Conservation (phyloP, 1,140 invertebrate species). For the Ceratitis capitata region DNA sequence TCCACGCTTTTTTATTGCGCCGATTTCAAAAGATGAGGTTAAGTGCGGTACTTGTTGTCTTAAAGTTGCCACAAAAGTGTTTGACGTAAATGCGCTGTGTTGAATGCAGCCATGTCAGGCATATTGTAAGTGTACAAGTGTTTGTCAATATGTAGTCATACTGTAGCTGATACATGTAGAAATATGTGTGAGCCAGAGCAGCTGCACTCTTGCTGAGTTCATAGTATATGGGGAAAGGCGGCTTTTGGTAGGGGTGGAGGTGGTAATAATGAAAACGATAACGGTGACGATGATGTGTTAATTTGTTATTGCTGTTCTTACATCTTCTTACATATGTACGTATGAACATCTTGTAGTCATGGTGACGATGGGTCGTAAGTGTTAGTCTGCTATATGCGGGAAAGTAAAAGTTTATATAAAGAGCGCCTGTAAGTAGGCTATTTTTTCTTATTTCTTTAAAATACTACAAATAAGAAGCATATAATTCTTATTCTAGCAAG, state of each 20-base stretch:
- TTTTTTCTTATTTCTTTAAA: no score
- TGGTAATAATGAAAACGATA: not conserved
- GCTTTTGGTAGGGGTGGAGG: not conserved
- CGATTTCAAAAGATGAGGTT: slow-evolving; percentile 36
- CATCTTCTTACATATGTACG: not conserved
- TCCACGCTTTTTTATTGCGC: not conserved
- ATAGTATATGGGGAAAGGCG: not conserved
- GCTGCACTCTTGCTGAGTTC: not conserved
- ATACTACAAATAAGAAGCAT: no score
- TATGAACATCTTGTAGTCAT: not conserved
- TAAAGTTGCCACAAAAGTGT: slow-evolving; percentile 37
- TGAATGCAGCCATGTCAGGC: not conserved
- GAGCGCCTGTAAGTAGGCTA: slow-evolving; percentile 14
- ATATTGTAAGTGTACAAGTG: not conserved
- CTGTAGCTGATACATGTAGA: not conserved
- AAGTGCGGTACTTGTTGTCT: slow-evolving; percentile 39
- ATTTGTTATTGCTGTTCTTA: not conserved
- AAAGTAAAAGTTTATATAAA: no score
- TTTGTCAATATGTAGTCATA: not conserved
- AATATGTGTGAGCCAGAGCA: not conserved
- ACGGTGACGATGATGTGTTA: not conserved
- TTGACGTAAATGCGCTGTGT: slow-evolving; percentile 31
- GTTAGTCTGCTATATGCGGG: not conserved
- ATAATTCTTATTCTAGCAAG: no score
- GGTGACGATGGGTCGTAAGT: not conserved